Conservation (phyloP, 1,140 invertebrate genomes). For the Zaprionus kolodkinae region DNA sequence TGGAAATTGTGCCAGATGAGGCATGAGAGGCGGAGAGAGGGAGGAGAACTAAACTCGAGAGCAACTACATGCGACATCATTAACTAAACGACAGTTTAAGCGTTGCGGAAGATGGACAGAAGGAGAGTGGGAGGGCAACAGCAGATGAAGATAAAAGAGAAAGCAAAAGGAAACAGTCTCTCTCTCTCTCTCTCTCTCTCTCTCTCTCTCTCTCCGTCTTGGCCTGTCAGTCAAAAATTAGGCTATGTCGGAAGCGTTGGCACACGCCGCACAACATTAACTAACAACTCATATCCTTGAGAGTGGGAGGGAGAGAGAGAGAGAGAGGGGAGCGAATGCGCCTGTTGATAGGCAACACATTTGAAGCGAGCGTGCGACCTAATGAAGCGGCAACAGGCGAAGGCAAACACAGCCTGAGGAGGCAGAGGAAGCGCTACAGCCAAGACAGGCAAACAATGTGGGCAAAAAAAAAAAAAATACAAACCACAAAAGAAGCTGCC, state of each 20-base stretch:
- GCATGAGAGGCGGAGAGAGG: conserved; percentile 16
- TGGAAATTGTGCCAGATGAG: conserved; percentile 56
- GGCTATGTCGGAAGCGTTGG: conserved; percentile 57
- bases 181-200: too few relatives aligned
- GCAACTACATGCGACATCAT: conserved; percentile 71
- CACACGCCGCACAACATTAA: conserved; percentile 67
- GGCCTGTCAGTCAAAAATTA: conserved; percentile 45
- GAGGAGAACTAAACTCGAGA: conserved; percentile 27
- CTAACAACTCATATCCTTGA: conserved; percentile 80
- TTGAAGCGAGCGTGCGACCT: conserved; percentile 51
- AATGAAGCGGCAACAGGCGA: conserved; percentile 69
- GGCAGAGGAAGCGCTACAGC: conserved; percentile 6
- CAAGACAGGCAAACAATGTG: conserved; percentile 55
- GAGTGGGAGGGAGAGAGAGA: too few relatives aligned
- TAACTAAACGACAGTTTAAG: conserved; percentile 79
- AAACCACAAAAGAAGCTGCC: conserved; percentile 25
- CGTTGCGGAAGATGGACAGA: conserved; percentile 30
- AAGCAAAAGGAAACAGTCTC: conserved; percentile 36
- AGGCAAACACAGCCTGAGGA: conserved; percentile 4
- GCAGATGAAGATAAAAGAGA: conserved; percentile 19
- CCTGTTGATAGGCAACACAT: conserved; percentile 73
- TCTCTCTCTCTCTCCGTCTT: conserved; percentile 11
- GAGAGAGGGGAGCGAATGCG: conserved; percentile 17
- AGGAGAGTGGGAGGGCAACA: conserved; percentile 13
- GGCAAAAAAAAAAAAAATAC: not conserved